A percentile compares a stretch with the other conserved stretches of the same genome.
phyloP scores from a whole-genome alignment of 2,797 vertebrate species.

The Psittacula echo region DNA sequence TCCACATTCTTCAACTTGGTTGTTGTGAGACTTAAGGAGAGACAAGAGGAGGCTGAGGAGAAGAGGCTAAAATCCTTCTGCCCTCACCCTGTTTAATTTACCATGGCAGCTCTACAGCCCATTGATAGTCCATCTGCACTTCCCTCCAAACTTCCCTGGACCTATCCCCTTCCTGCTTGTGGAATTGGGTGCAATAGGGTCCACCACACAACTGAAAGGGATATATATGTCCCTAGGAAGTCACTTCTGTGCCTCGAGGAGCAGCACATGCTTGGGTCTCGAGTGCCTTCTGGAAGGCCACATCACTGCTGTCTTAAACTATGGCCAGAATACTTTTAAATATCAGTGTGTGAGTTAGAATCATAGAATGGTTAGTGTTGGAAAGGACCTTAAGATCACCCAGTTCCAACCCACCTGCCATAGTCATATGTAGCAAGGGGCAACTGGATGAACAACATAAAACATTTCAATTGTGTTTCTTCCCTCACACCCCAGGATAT shows the following conservation, averaged over 20 bases:
- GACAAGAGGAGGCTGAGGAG: neutral
- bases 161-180: rapidly evolving
- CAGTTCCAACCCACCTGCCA: neutral
- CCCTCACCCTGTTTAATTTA: neutral
- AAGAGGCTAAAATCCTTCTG: neutral
- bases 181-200: neutral
- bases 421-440: neutral
- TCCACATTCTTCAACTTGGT: neutral
- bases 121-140: neutral
- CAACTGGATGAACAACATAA: neutral
- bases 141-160: neutral
- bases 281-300: neutral
- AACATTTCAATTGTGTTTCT: neutral
- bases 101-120: neutral
- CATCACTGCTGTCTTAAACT: neutral
- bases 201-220: neutral
- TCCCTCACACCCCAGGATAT: neutral
- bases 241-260: neutral
- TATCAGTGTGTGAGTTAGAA: neutral
- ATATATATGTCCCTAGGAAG: neutral
- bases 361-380: neutral
- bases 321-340: neutral
- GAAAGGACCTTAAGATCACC: neutral
- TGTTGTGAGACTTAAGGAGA: neutral
- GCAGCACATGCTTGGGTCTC: neutral